Base-by-base conservation (phyloP, 2,797 vertebrate species). In the Eulemur mongoz region DNA sequence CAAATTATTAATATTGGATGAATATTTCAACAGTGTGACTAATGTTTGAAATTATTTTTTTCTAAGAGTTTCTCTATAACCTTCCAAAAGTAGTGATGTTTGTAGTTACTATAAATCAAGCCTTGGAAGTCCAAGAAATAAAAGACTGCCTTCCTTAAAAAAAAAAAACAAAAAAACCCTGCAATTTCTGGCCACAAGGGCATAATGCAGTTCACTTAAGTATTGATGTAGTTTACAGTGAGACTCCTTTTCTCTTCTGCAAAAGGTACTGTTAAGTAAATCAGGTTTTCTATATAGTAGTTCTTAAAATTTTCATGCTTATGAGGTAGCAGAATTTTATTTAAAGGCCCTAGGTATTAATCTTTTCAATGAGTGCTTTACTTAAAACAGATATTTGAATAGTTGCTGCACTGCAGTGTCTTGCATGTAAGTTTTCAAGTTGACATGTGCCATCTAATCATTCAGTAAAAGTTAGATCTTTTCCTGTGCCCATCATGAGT, bases 11-110 rank as follows among this genome's bases (percentile, higher is more conserved):
- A 88, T 98, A 91, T 91, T 45, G 38, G 92, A 98, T 97, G 97
- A 97, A 93, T 92, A 91, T 98, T 98, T 98, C 98, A 97, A 96
- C 94, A 97, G 97, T 98, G 95, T 98, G 96, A 98, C 95, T 98
- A 97, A 94, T 98, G 94, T 48, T 6, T 95, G 96, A 97, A 95
- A 95, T 93, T 96, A 89, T 54, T 97, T 97, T 97, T 93, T 93
- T 98, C 96, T 97, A 97, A 93, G 97, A 96, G 97, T 96, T 93
- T 97, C 98, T 98, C 91, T 92, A 97, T 97, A 94, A 96, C 91
- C 94, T 96, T 98, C 96, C 83, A 95, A 98, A 86, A 98, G 94
- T 97, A 98, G 91, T 83, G 89, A 89, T 98, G 94, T 96, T 97
- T 97, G 70, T 97, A 97, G 94, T 96, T 97, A 87, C 76, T 97